A percentile compares a stretch with the other conserved stretches of the same genome.
Evolutionary conservation across 2,113 vertebrate genomes (phyloP).

Genomic region (Acrocephalus arundinaceus): DNA sequence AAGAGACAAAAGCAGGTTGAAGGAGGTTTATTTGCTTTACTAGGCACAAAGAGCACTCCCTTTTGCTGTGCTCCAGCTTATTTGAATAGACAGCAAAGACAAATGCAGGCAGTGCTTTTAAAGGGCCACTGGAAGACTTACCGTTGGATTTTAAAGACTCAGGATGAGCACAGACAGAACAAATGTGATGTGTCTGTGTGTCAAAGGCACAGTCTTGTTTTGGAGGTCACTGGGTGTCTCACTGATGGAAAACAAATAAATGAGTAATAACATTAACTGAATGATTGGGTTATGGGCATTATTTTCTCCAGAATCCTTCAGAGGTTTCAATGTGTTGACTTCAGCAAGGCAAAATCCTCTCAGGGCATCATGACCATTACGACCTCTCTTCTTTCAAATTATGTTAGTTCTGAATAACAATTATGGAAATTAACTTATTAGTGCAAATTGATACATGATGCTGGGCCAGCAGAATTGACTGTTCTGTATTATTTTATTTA

Average conservation of each 20-base stretch:
- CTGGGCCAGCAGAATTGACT: conserved; percentile 12
- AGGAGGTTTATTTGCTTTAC: background rate
- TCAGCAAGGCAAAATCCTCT: conserved; percentile 49
- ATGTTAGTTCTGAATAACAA: conserved; percentile 49
- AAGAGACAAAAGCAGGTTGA: background rate
- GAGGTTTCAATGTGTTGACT: conserved; percentile 31
- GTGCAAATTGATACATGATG: conserved; percentile 36
- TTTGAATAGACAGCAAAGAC: background rate
- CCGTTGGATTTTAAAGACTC: background rate
- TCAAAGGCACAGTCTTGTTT: conserved; percentile 22
- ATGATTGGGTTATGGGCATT: background rate
- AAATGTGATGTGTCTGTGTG: background rate
- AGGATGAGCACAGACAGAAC: background rate
- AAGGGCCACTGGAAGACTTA: background rate
- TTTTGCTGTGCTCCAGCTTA: background rate
- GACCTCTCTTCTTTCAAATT: conserved; percentile 49
- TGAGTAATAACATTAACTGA: conserved; percentile 20
- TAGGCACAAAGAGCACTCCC: background rate
- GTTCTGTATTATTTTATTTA: conserved; percentile 41
- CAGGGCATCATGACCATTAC: conserved; percentile 32
- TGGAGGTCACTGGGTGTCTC: background rate
- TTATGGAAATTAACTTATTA: conserved; percentile 54
- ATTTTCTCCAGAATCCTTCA: conserved; percentile 9
- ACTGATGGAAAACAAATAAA: background rate
- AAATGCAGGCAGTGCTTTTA: background rate